Evolutionary conservation across 1,140 invertebrate species (phyloP), one percentile per base, ranked within the genome.

Genomic region (Drosophila erecta): DNA sequence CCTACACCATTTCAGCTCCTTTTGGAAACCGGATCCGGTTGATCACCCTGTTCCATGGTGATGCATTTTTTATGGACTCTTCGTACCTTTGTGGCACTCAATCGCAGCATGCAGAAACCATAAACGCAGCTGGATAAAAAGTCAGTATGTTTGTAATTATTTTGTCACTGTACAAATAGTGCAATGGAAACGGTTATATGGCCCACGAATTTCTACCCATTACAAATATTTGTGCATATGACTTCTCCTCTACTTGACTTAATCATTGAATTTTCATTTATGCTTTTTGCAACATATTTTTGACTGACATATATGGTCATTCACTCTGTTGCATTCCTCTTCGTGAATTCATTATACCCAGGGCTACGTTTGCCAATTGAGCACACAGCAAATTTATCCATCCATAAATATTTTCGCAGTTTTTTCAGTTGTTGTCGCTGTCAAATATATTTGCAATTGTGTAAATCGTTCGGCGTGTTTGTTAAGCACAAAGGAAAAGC

Each of bases 381-480:
- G 50, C 49, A 49, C 64, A 57, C 64, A 70, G 55, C 51, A 70
- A 70, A 70, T 56, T 70, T 70, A 70, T 69, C 66, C 66, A n/a
- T 70, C 66, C 65, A 70, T 70, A 70, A 70, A 70, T 70, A 57
- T 70, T 70, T 70, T 70, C 41, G n/a, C 51, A 47, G 43, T 70
- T 70, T 69, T 41, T 51, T 12, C 35, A 15, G n/a, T 37, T 70
- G 62, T 69, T 70, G 62, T 69, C 51, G 49, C 62, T 67, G 64
- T 69, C 66, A 70, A 70, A 70, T 70, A 70, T 70, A 64, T 69
- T 70, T 75, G 72, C 40, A 65, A 46, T 65, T 61, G 54, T 77
- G 47, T 73, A 62, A 75, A 70, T 81, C 80, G 70, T 78, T 59
- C 49, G 64, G 30, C 41, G 40, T 74, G 69, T 74, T 74, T 69